Evolutionary conservation across 2,888 invertebrate species (phyloP).

Genomic region (Euplexia lucipara): DNA sequence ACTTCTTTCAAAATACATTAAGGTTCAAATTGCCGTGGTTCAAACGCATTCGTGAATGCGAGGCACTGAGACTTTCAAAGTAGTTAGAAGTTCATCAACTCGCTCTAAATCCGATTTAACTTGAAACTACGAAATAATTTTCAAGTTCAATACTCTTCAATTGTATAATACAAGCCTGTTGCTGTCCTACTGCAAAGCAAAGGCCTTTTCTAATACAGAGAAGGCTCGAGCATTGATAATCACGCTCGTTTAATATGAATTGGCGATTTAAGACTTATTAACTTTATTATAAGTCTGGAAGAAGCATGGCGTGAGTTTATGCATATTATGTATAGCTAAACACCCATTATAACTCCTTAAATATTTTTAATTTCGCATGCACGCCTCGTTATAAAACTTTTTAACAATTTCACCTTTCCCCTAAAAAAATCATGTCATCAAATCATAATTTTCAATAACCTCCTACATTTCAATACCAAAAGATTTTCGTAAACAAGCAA

Average conservation of each 20-base stretch:
- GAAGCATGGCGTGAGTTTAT: too few species aligned
- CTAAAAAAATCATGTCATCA: conserved; percentile 58
- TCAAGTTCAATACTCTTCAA: conserved; percentile 1
- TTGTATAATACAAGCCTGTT: too few species aligned
- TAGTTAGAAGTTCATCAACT: conserved; percentile 11
- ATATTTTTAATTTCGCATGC: not conserved
- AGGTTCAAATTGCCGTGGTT: not conserved
- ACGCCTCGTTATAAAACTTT: conserved; percentile 12
- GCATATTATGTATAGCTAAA: too few species aligned
- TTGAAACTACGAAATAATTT: conserved; percentile 5
- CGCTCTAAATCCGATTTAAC: conserved; percentile 8
- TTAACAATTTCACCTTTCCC: conserved; percentile 24
- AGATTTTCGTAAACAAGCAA: conserved; percentile 35
- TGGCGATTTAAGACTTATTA: too few species aligned
- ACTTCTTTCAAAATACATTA: not conserved
- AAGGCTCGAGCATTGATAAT: too few species aligned
- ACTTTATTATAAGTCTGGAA: too few species aligned
- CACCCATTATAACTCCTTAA: conserved; percentile 2
- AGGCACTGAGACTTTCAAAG: conserved; percentile 12
- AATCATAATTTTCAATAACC: conserved; percentile 78
- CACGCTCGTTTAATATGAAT: too few species aligned
- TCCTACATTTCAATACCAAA: conserved; percentile 73
- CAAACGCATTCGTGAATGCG: not conserved
- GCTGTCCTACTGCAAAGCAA: too few species aligned
- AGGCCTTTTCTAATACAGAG: too few species aligned